These are phyloP conservation scores for Mythimna pallens DNA, from an alignment of 2,888 invertebrate genomes.

Conservation along the genomic window DNA sequence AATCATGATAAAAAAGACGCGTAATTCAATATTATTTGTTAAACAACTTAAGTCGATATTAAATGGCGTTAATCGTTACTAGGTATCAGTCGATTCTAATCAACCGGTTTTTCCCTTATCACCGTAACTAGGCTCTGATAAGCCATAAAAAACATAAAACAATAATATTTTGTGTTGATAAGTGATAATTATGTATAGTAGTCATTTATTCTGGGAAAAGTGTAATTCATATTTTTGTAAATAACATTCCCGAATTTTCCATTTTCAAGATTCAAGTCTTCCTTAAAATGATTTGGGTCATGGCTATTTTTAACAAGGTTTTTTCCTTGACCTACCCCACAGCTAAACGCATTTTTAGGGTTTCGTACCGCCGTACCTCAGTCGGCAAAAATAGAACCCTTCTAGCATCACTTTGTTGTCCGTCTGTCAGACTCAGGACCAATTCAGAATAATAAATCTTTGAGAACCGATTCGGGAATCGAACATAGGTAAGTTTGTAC, in stretches of 20 bases:
- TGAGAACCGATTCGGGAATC: too few relatives aligned
- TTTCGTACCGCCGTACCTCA: too few relatives aligned
- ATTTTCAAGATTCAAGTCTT: slow-evolving; percentile 5
- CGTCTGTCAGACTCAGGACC: too few relatives aligned
- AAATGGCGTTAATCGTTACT: slow-evolving; percentile 35
- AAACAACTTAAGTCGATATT: slow-evolving; percentile 34
- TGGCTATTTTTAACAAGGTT: background rate
- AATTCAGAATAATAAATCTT: too few relatives aligned
- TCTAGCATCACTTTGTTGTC: too few relatives aligned
- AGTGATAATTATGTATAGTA: slow-evolving; percentile 31
- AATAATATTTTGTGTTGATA: slow-evolving; percentile 48
- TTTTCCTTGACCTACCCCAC: background rate
- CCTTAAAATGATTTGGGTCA: background rate
- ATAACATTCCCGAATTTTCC: background rate
- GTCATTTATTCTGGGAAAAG: slow-evolving; percentile 36
- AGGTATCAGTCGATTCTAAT: slow-evolving; percentile 21
- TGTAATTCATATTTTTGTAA: slow-evolving; percentile 29
- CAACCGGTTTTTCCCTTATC: slow-evolving; percentile 40
- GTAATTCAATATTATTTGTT: slow-evolving; percentile 41
- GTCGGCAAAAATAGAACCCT: too few relatives aligned
- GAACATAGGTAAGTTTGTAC: too few relatives aligned
- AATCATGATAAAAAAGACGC: slow-evolving; percentile 37
- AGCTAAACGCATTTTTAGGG: background rate
- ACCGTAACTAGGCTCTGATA: slow-evolving; percentile 39
- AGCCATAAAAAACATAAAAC: slow-evolving; percentile 40